Evolutionary conservation across 1,140 invertebrate genomes (phyloP), one percentile per base, ranked within the genome.

Genomic region (Anadara kagoshimensis): DNA sequence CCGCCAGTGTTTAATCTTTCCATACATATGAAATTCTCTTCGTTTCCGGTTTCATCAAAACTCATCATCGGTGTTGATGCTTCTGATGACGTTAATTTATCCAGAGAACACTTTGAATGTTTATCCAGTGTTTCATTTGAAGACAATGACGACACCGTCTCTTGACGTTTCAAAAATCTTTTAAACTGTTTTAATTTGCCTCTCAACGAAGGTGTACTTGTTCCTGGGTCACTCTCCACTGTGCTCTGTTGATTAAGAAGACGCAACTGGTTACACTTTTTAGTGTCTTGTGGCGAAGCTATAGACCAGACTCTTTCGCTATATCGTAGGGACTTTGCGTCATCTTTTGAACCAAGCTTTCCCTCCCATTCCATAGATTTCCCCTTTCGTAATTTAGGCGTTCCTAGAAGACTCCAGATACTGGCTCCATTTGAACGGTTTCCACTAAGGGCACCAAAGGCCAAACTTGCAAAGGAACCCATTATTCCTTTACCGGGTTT

Each of bases 401-500:
- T 78, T 12, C 69, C 74, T 18, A 81, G 47, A 49, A 81, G 71
- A 22, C 73, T 78, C 79, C 79, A 81, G 43, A 81, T 73, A 72
- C 79, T 81, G 16, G 66, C 49, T 44, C 73, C 73, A 49, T 75
- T 75, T 56, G 76, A 78, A 36, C 73, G 78, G 24, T 68, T 72
- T 26, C 64, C 64, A 0, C 76, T 76, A 16, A 81, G 61, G 7
- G 79, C 76, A 20, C 79, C 79, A 45, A 81, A 76, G 8, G 79
- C 79, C 18, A 81, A 57, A 56, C 79, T 81, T 18, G 79, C 79
- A 75, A 81, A 81, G 0, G 79, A 81, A 18, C 79, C 79, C 75
- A 78, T 81, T 14, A 75, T 73, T 43, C 79, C 76, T 53, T 78
- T 78, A 26, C 73, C 66, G 1, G 71, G 68, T 24, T 65, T 64